Conservation (phyloP, 2,113 vertebrate genomes). For the Pardalotus punctatus region DNA sequence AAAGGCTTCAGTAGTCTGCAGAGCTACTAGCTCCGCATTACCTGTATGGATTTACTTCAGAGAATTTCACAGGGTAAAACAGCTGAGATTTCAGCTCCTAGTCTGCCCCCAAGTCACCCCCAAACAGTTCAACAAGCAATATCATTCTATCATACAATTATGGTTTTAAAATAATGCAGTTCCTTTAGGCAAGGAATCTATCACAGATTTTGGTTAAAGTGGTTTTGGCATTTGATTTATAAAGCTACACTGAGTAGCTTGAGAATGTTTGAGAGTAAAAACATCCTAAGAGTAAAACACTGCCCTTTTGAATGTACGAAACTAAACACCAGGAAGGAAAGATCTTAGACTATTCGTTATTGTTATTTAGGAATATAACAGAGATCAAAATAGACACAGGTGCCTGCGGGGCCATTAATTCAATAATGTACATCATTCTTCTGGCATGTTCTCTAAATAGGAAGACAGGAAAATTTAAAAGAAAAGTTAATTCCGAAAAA, state of each 20-base stretch:
- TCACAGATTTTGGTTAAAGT: background rate
- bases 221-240: slow-evolving; percentile 8
- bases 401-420: background rate
- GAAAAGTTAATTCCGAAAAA: background rate
- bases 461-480: background rate
- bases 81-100: background rate
- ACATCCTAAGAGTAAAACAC: background rate
- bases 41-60: background rate
- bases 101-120: background rate
- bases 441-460: background rate
- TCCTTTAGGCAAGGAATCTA: background rate
- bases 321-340: background rate
- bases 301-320: background rate
- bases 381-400: background rate
- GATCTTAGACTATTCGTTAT: background rate
- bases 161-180: background rate
- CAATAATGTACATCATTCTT: background rate
- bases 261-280: background rate
- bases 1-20: background rate
- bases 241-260: background rate
- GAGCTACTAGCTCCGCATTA: background rate
- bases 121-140: background rate
- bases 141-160: background rate
- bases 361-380: background rate
- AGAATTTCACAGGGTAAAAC: background rate